phyloP scores from a whole-genome alignment of 1,140 invertebrate genomes.

The Wiebesia pumilae region DNA sequence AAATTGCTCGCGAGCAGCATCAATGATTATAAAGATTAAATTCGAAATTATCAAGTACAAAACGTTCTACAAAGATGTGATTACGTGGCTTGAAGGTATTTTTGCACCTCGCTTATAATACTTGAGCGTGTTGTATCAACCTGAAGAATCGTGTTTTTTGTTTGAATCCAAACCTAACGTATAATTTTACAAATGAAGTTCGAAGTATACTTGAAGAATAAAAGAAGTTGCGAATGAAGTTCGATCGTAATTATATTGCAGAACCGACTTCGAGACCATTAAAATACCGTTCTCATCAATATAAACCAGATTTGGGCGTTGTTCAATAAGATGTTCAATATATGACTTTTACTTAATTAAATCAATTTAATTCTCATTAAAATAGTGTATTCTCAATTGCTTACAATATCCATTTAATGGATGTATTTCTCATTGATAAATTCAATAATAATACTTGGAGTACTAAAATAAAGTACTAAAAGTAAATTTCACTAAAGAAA shows the following conservation, averaged over 20 bases:
- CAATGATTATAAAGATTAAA: slow-evolving; percentile 40
- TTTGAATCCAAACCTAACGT: background rate
- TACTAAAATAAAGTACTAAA: background rate
- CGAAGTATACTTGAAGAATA: slow-evolving; percentile 44
- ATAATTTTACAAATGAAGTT: slow-evolving; percentile 35
- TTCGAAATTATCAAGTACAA: slow-evolving; percentile 9
- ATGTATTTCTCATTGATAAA: background rate
- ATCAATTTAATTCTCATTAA: slow-evolving; percentile 35
- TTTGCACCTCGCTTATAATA: slow-evolving; percentile 24
- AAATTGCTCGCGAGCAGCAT: slow-evolving; percentile 17
- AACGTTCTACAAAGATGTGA: slow-evolving; percentile 1
- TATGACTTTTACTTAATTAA: slow-evolving; percentile 41
- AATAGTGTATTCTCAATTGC: background rate
- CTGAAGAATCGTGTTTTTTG: slow-evolving; percentile 18
- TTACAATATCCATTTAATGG: slow-evolving; percentile 16
- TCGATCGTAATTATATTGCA: slow-evolving; percentile 35
- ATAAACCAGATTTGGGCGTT: slow-evolving; percentile 6
- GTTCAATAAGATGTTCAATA: background rate
- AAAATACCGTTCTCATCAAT: slow-evolving; percentile 34
- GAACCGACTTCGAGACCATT: slow-evolving; percentile 16
- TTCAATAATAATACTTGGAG: slow-evolving; percentile 10
- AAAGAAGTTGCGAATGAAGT: slow-evolving; percentile 41
- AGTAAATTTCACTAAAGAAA: background rate
- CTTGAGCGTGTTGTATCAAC: background rate
- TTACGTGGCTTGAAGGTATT: background rate